Conservation (phyloP, 2,113 vertebrate genomes). For the Paedocypris sp. region DNA sequence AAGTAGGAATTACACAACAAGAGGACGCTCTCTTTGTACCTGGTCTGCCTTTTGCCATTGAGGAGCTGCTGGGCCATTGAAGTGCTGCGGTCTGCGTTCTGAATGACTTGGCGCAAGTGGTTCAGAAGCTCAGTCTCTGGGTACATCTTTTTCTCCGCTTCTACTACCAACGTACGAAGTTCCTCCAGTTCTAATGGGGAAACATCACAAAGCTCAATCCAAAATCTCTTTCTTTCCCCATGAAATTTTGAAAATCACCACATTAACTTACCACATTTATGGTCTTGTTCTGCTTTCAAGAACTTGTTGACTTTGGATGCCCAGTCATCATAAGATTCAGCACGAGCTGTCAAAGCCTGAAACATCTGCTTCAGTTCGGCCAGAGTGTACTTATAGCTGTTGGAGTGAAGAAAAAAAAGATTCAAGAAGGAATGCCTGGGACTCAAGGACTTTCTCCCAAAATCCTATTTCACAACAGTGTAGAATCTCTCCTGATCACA, state of each 20-base stretch:
- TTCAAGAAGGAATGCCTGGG: too few species aligned
- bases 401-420: neutral
- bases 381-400: slow-evolving; percentile 81
- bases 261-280: slow-evolving; percentile 71
- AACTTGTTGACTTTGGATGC: slow-evolving; percentile 70
- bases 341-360: slow-evolving; percentile 70
- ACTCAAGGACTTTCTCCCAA: too few species aligned
- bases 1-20: neutral
- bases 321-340: slow-evolving; percentile 84
- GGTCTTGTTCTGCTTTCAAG: slow-evolving; percentile 72
- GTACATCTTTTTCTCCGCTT: slow-evolving; percentile 77
- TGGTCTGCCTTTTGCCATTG: slow-evolving; percentile 88
- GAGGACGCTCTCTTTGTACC: slow-evolving; percentile 48
- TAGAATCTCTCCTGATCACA: too few species aligned
- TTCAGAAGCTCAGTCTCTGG: slow-evolving; percentile 73
- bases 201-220: too few species aligned
- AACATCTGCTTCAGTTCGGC: slow-evolving; percentile 76
- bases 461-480: too few species aligned
- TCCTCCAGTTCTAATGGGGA: slow-evolving; percentile 68
- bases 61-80: slow-evolving; percentile 87
- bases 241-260: too few species aligned
- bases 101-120: slow-evolving; percentile 66
- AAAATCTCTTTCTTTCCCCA: neutral
- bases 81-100: slow-evolving; percentile 85
- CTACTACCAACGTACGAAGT: slow-evolving; percentile 78